Evolutionary conservation across 2,888 invertebrate genomes (phyloP), one percentile per base, ranked within the genome.

Genomic region (Nomada lathburiana): DNA sequence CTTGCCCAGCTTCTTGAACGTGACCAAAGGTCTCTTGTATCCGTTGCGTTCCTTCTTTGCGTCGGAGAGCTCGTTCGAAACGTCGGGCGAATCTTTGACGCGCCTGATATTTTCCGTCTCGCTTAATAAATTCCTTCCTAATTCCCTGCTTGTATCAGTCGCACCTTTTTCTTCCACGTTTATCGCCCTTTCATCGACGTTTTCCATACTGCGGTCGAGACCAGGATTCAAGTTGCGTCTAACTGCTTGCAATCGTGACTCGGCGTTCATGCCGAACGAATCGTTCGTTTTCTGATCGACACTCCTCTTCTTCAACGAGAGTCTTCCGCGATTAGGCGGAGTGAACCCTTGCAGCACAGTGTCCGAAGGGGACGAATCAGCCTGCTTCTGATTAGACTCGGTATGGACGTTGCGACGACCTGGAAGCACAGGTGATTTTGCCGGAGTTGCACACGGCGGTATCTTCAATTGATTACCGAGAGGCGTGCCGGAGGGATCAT

Each of bases 1-100:
- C 26, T 67, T 81, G 1, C 86, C 88, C 4, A 83, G 18, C 23
- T 88, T 82, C 2, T n/a, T 76, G 36, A 88, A 86, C 36, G 42
- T 59, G 9, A 86, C 78, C 10, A 36, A 1, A 10, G n/a, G 47
- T 5, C 2, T 20, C 2, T 0, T 11, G 9, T 26, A 0, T 11
- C 18, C 10, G 2, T 3, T 44, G 5, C 44, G 1, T 2, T n/a
- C 10, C 5, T 18, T 16, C 13, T n/a, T 44, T 4, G 13, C 59
- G 3, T 2, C 20, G 0, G 63, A 13, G 13, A 69, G 26, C 11
- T 20, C 7, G 9, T 4, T 60, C 16, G n/a, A 23, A 36, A 9
- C 1, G 26, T n/a, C 20, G 3, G n/a, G 1, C 20, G 5, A 4
- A 13, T 11, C 2, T 11, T 3, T 26, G 16, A 47, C 23, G 13